These are phyloP conservation scores for Tetranychus cinnabarinus DNA, from an alignment of 1,140 invertebrate genomes.

Conservation along the genomic window DNA sequence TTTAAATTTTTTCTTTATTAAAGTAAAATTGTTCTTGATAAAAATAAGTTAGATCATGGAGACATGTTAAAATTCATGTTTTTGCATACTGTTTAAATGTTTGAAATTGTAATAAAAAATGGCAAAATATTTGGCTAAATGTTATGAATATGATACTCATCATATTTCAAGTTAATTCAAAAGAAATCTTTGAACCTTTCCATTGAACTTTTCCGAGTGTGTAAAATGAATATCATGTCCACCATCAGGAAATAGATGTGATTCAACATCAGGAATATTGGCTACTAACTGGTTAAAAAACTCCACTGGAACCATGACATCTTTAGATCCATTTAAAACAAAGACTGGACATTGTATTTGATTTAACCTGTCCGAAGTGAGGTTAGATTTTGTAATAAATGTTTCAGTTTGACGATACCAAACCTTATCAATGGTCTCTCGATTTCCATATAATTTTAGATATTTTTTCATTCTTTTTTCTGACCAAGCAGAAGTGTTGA, in stretches of 20 bases:
- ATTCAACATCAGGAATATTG: constrained; percentile 2
- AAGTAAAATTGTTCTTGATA: no score
- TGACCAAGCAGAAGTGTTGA: neutral
- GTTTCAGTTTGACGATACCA: neutral
- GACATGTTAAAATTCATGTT: no score
- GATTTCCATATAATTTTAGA: neutral
- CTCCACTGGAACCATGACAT: constrained; percentile 7
- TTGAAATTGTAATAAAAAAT: no score
- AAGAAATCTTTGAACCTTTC: constrained; percentile 5
- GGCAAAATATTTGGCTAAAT: no score
- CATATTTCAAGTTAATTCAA: neutral
- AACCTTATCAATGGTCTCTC: neutral
- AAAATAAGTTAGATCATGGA: no score
- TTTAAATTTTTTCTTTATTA: no score
- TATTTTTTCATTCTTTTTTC: neutral
- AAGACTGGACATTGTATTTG: constrained; percentile 1
- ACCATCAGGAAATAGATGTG: constrained; percentile 6
- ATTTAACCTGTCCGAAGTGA: neutral
- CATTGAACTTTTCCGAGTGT: constrained; percentile 4
- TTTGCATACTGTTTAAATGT: no score
- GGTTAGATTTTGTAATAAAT: neutral
- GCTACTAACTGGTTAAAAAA: neutral
- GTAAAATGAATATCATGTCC: constrained; percentile 5
- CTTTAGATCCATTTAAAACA: constrained; percentile 1
- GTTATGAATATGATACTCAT: no score